Base-by-base conservation (phyloP, 1,140 invertebrate genomes). In the Neotoxoptera formosana region DNA sequence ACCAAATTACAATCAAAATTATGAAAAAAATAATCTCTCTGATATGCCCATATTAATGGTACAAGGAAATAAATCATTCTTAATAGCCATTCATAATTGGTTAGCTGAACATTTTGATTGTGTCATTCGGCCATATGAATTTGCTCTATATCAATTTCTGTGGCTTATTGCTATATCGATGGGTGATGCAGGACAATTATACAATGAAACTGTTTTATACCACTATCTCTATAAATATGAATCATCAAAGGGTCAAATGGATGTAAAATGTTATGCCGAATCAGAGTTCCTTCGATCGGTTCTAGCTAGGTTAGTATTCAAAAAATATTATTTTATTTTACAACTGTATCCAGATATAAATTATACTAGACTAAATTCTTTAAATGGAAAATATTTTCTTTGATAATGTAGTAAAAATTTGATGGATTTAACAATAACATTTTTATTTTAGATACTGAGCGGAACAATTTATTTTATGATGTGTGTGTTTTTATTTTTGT, bases 81-180 rank as follows among this genome's bases (percentile, higher is more conserved):
- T 51, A n/a, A 8, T n/a, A 36, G 48, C 47, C 8, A 83, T 93
- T 41, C 81, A 93, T n/a, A 53, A 53, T 53, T 93, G 91, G 91
- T 36, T 93, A 83, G 41, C 48, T 41, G 91, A 93, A 36, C 25
- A 41, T 93, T 93, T 93, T 93, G 91, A 93, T 86, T 93, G 91
- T 56, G 25, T 86, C 9, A 83, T 93, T 84, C 45, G 91, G 17
- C 91, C 67, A 45, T 93, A 45, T 86, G 91, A 93, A 93, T 93
- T 93, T 86, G 34, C 48, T 25, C 17, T 36, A 11, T 86, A 86
- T 93, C 45, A 93, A n/a, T 53, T 93, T 84, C 81, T 93, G 2
- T 93, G 91, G 91, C 81, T 93, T 86, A 93, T 93, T 47, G 91
- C 91, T 3, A 86, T 93, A 93, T 93, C 91, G 20, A 93, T 93